Evolutionary conservation across 1,140 invertebrate species (phyloP), one percentile per base, ranked within the genome.

Genomic region (Hyles euphorbiae): DNA sequence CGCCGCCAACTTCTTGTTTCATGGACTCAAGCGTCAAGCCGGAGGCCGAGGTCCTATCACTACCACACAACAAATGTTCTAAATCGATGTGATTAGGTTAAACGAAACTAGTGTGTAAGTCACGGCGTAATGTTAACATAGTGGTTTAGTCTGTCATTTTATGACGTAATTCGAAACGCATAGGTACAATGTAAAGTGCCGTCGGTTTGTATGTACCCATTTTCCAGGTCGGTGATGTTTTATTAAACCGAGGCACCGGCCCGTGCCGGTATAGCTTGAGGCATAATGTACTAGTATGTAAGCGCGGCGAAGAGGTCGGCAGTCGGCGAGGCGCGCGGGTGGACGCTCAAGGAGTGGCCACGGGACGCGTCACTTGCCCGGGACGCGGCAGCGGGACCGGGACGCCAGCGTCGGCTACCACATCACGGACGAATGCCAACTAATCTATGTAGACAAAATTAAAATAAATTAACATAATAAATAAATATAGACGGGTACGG

Each of bases 1-100:
- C 65, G 91, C 91, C 76, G 90, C 90, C 70, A 87, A 80, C 67
- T 91, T 90, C 78, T 82, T 92, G 73, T 87, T 90, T 69, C 86
- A 81, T 80, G 84, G 88, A 82, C 84, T 87, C 76, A 85, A 76
- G 76, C 85, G 82, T 54, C 85, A 78, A 72, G 71, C 76, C 68
- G 77, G 74, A 71, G 77, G 73, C 74, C 84, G 82, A 77, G 73
- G 72, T 67, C 72, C 81, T 78, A 85, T 84, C 81, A 83, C 76
- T 83, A 85, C 81, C 77, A 87, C 82, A 85, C 83, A 87, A 88
- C 83, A 84, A 85, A 88, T 87, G 83, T 88, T 88, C 85, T 88
- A 88, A 88, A 88, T 85, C 76, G 63, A 87, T 87, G 83, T 88
- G 85, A 88, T 88, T 88, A 87, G 82, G 67, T 75, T 83, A 78